phyloP scores from a whole-genome alignment of 1,140 invertebrate genomes.

The Epicauta chinensis region DNA sequence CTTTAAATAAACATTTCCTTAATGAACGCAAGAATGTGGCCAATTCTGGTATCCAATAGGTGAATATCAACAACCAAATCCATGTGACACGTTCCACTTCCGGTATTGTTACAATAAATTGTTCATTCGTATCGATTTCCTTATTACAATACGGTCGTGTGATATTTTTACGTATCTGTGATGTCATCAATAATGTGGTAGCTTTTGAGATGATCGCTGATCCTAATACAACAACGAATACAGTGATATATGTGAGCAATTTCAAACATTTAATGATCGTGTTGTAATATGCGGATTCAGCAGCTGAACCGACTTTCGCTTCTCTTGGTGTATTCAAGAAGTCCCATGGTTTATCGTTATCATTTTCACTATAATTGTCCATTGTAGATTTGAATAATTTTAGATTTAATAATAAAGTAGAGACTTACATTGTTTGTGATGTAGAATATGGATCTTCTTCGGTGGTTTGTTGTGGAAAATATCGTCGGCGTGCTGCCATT shows the following conservation, averaged over 20 bases:
- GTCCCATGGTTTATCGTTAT: slow-evolving; percentile 57
- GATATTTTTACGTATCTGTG: slow-evolving; percentile 69
- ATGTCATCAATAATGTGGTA: slow-evolving; percentile 84
- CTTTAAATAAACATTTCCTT: slow-evolving; percentile 84
- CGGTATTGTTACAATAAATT: slow-evolving; percentile 66
- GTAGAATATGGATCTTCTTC: too few species aligned
- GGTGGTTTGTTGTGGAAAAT: too few species aligned
- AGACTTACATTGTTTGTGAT: too few species aligned
- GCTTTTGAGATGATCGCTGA: slow-evolving; percentile 79
- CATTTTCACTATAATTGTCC: too few species aligned
- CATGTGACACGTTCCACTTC: slow-evolving; percentile 78
- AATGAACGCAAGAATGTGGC: slow-evolving; percentile 76
- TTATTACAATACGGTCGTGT: slow-evolving; percentile 73
- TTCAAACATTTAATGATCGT: slow-evolving; percentile 76
- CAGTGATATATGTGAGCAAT: slow-evolving; percentile 71
- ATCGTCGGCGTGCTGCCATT: too few species aligned
- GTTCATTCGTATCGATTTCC: slow-evolving; percentile 71
- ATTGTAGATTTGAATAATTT: too few species aligned
- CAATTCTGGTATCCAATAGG: slow-evolving; percentile 78
- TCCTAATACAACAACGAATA: slow-evolving; percentile 73
- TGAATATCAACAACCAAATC: slow-evolving; percentile 85
- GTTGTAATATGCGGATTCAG: slow-evolving; percentile 72
- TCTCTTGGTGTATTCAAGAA: slow-evolving; percentile 81
- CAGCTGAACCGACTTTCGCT: slow-evolving; percentile 76
- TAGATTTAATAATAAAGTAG: too few species aligned